These are phyloP conservation scores for Phlogophora meticulosa DNA, from an alignment of 2,888 invertebrate species.

Conservation along the genomic window DNA sequence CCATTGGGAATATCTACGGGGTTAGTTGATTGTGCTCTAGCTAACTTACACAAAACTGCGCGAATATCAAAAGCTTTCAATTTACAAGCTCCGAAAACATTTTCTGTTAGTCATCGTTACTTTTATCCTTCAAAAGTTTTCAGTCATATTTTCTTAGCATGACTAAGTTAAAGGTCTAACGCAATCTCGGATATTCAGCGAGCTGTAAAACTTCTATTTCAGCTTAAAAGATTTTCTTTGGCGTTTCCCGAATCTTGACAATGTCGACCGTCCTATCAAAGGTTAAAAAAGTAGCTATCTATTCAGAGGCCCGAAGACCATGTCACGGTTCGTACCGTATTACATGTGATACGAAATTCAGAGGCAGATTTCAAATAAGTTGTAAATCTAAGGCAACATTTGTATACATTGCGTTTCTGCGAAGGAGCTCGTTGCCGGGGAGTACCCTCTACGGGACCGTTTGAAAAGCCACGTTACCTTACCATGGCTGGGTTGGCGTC, in stretches of 20 bases:
- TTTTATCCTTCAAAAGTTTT: conserved; percentile 48
- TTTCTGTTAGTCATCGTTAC: conserved; percentile 47
- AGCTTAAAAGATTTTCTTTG: conserved; percentile 56
- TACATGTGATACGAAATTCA: conserved; percentile 32
- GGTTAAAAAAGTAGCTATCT: conserved; percentile 25
- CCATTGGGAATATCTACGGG: conserved; percentile 56
- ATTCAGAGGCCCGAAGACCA: conserved; percentile 4
- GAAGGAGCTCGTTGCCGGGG: conserved; percentile 53
- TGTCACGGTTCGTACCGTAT: conserved; percentile 34
- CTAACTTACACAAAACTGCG: conserved; percentile 40
- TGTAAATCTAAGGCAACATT: conserved; percentile 49
- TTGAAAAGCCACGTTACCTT: conserved; percentile 73
- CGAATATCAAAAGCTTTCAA: conserved; percentile 43
- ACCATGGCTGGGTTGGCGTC: conserved; percentile 67
- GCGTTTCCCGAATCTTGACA: conserved; percentile 47
- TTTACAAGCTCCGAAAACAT: conserved; percentile 36
- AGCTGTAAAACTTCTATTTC: conserved; percentile 57
- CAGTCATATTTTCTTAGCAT: conserved; percentile 50
- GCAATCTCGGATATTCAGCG: conserved; percentile 60
- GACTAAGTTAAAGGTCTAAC: conserved; percentile 59
- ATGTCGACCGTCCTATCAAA: conserved; percentile 43
- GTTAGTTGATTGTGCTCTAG: conserved; percentile 56
- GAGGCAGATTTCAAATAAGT: conserved; percentile 50
- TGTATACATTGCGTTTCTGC: conserved; percentile 56
- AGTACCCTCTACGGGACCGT: conserved; percentile 64